Base-by-base conservation (phyloP, 1,140 invertebrate genomes). In the Caenorhabditis latens region DNA sequence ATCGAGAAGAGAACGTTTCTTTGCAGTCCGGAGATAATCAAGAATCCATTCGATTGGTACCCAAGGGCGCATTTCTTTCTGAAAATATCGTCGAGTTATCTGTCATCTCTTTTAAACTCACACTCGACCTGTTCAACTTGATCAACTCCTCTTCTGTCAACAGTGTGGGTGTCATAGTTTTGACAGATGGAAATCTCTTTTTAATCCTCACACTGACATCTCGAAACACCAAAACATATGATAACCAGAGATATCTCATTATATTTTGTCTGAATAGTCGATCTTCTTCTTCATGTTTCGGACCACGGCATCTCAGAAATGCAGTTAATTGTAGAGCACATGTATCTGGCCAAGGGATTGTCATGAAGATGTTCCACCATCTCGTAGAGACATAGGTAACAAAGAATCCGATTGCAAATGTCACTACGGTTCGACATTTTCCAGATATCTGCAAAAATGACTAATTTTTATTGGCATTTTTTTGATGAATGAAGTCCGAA, bases 41-140 rank as follows among this genome's bases (percentile, higher is more conserved):
- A 87, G 46, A n/a, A 82, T 63, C 88, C 89, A 89, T 82, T 86
- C 88, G 21, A 89, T 84, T 16, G 88, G 89, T 24, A 89, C 55
- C 89, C 88, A 89, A 14, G 50, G 43, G 14, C 40, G 63, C 48
- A 65, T 83, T 61, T 87, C 61, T 79, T 83, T 63, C 61, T 63
- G 61, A 14, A 32, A 32, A 32, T 32, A 32, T 2, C 32, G 32
- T 32, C 32, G 32, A 32, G 32, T 32, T 32, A 32, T 32, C 32
- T 32, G 32, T 32, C 32, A 58, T 8, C 16, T n/a, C n/a, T 21
- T 8, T 9, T 32, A 63, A 46, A 88, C 65, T 61, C 46, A 88
- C 58, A 71, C 43, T 57, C 7, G 84, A 53, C n/a, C n/a, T 82
- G 7, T 87, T 55, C n/a, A 88, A 57, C 32, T 53, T 86, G 13